Base-by-base conservation (phyloP, 2,113 vertebrate genomes). In the Channa argus region DNA sequence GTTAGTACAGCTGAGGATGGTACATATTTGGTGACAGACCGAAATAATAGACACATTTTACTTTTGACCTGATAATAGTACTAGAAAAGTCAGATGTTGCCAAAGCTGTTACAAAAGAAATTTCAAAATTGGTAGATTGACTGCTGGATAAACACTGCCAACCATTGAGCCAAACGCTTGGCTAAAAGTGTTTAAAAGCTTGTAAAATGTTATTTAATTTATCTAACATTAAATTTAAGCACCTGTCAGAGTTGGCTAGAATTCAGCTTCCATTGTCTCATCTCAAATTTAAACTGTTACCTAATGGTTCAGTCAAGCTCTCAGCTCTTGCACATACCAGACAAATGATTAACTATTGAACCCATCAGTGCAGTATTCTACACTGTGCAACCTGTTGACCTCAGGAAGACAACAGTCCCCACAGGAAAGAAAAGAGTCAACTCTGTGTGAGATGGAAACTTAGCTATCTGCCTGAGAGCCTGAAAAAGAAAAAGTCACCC, bases 291-390 rank as follows among this genome's bases (percentile, higher is more conserved):
- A 45, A 66, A 36, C 37, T 47, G 73, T 76, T 83, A 60, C 52
- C 58, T 63, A 70, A 75, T n/a, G 4, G 0, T 51, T 74, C 58
- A 5, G 12, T 50, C n/a, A 4, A 11, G 50, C 46, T 64, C 8
- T 55, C 33, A 2, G 45, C 5, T 55, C 45, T 41, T 68, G 68
- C 51, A 60, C 70, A 5, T 3, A 39, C 59, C 68, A 79, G 59
- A 70, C 65, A 77, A 61, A 82, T 39, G 77, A 90, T 87, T 83
- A 82, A 71, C 77, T 67, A 53, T 5, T 66, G 52, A 83, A 58
- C 54, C 66, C 59, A 14, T 47, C 66, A 11, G 50, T 14, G 33
- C 60, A n/a, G 38, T 47, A 44, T 63, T 24, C 64, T 56, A 61
- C 37, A 45, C 37, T 41, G 53, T 44, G 1, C n/a, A 62, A 66